Evolutionary conservation across 2,113 vertebrate genomes (phyloP).

Genomic region (Notarius lentiginosus): DNA sequence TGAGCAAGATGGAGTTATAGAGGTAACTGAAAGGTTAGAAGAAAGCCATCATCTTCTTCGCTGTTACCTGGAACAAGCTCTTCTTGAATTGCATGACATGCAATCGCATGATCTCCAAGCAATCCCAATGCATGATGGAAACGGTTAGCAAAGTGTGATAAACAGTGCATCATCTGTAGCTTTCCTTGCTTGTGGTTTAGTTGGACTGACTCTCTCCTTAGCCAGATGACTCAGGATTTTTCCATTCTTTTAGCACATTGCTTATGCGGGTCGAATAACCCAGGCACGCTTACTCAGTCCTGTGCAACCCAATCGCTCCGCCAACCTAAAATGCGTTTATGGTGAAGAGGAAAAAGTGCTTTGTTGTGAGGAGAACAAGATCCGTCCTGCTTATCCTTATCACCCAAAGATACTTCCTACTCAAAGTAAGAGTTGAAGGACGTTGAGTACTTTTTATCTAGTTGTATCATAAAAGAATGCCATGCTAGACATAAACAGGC

Average conservation of each 20-base stretch:
- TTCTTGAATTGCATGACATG: slow-evolving; percentile 2
- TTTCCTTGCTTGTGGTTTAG: slow-evolving; percentile 21
- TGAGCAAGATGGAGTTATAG: not conserved
- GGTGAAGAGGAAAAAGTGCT: slow-evolving; percentile 6
- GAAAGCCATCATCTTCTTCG: slow-evolving; percentile 15
- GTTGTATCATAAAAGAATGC: not conserved
- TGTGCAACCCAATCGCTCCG: slow-evolving; percentile 19
- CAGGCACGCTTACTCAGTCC: slow-evolving; percentile 30
- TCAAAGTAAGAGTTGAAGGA: not conserved
- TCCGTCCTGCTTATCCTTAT: slow-evolving; percentile 26
- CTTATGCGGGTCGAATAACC: slow-evolving; percentile 17
- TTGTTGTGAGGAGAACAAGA: slow-evolving; percentile 24
- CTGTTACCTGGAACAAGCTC: not conserved
- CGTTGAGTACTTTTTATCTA: not conserved
- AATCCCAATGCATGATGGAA: slow-evolving; percentile 16
- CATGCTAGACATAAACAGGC: not conserved
- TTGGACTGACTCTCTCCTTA: slow-evolving; percentile 17
- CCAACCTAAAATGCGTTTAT: slow-evolving; percentile 15
- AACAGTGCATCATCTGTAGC: slow-evolving; percentile 22
- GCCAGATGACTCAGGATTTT: slow-evolving; percentile 47
- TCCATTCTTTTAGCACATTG: slow-evolving; percentile 39
- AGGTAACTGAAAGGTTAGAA: not conserved
- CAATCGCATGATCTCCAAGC: slow-evolving; percentile 2
- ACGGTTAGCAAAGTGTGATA: slow-evolving; percentile 27
- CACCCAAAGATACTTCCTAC: not conserved